These are phyloP conservation scores for Styela clava DNA, from an alignment of 23 tunicate species.

Conservation along the genomic window DNA sequence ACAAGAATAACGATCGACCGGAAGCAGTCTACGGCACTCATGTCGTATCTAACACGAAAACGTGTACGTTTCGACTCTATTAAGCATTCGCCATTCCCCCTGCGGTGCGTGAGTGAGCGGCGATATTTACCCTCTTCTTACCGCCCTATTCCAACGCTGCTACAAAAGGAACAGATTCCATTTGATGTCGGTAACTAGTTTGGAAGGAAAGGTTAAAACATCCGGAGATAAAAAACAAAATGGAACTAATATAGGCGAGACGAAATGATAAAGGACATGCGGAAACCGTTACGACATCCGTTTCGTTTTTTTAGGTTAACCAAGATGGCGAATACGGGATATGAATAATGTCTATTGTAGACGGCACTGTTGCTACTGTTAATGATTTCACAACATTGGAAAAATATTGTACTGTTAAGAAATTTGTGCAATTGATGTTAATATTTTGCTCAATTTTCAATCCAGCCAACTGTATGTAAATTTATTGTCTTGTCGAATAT, in stretches of 20 bases:
- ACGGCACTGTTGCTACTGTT: too few species aligned
- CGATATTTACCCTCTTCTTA: neutral
- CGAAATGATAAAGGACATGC: slow-evolving; percentile 25
- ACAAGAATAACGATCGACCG: slow-evolving; percentile 1
- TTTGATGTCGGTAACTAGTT: neutral
- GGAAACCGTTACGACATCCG: slow-evolving; percentile 41
- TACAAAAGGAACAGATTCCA: too few species aligned
- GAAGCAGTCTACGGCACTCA: neutral
- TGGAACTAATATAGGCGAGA: slow-evolving; percentile 8
- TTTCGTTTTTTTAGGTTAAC: neutral
- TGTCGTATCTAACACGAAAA: neutral
- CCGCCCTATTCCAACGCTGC: too few species aligned
- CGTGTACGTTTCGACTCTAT: neutral
- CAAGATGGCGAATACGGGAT: neutral
- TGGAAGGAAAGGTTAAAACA: neutral
- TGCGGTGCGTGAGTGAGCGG: neutral
- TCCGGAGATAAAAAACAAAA: slow-evolving; percentile 3
- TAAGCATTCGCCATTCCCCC: neutral
- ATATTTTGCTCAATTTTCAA: too few species aligned
- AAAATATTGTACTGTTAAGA: too few species aligned
- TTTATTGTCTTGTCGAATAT: too few species aligned
- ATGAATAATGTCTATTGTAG: neutral
- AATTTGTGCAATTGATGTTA: too few species aligned
- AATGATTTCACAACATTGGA: too few species aligned
- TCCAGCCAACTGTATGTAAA: too few species aligned